A percentile compares a stretch with the other conserved stretches of the same genome.
phyloP scores from a whole-genome alignment of 2,113 vertebrate species.

The Pelusios castaneus region DNA sequence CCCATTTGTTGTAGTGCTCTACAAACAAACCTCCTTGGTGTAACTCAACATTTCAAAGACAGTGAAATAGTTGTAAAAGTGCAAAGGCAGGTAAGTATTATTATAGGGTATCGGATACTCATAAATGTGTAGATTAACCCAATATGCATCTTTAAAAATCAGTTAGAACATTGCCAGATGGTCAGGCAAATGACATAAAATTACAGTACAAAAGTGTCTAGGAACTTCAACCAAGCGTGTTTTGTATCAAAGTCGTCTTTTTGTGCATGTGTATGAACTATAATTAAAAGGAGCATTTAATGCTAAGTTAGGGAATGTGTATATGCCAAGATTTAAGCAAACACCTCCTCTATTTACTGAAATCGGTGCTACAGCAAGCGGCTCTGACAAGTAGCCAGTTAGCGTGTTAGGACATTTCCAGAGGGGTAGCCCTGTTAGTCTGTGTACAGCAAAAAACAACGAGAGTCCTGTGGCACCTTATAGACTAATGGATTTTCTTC shows the following conservation, averaged over 20 bases:
- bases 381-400: neutral
- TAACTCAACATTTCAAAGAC: constrained; percentile 39
- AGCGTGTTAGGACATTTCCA: neutral
- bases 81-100: constrained; percentile 12
- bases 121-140: constrained; percentile 47
- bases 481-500: no score
- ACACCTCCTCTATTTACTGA: neutral
- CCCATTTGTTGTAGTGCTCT: neutral
- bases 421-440: no score
- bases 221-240: neutral
- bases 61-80: constrained; percentile 30
- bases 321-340: neutral
- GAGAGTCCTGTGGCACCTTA: no score
- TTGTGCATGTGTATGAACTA: neutral
- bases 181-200: neutral
- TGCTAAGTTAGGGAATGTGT: neutral
- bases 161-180: constrained; percentile 37
- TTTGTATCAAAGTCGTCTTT: neutral
- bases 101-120: constrained; percentile 36
- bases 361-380: neutral
- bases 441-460: no score
- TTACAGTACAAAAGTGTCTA: neutral
- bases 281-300: neutral
- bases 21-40: constrained; percentile 12
- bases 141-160: constrained; percentile 47